A percentile compares a stretch with the other conserved stretches of the same genome.
Conservation (phyloP, 1,140 invertebrate genomes). For the Drosophila leontia region DNA sequence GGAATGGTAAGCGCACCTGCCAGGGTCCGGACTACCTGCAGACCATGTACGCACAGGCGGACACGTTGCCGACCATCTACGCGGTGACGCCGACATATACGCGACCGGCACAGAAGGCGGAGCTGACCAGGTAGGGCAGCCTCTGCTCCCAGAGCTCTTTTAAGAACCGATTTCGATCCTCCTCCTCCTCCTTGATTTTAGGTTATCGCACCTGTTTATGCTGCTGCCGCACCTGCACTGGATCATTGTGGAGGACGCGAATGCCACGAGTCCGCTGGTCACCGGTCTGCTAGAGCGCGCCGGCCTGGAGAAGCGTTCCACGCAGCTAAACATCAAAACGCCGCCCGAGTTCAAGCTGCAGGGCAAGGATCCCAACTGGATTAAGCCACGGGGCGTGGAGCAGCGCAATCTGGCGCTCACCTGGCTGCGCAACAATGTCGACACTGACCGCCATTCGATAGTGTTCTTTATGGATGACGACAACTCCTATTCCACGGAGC, state of each 20-base stretch:
- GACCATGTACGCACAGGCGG: slow-evolving; percentile 81
- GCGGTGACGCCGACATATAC: slow-evolving; percentile 97
- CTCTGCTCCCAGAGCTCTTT: neutral
- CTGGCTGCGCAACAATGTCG: slow-evolving; percentile 92
- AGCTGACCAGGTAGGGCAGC: slow-evolving; percentile 90
- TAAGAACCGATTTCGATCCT: too few species aligned
- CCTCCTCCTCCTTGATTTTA: slow-evolving; percentile 45
- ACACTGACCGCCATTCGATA: slow-evolving; percentile 88
- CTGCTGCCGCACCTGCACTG: slow-evolving; percentile 96
- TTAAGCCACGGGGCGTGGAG: slow-evolving; percentile 96
- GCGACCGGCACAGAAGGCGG: slow-evolving; percentile 96
- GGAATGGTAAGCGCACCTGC: slow-evolving; percentile 74
- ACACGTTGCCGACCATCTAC: slow-evolving; percentile 90
- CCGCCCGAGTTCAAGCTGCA: slow-evolving; percentile 89
- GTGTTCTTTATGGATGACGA: slow-evolving; percentile 99
- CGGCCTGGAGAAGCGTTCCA: slow-evolving; percentile 68
- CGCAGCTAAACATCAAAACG: slow-evolving; percentile 83
- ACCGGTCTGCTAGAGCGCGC: slow-evolving; percentile 91
- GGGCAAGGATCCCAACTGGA: slow-evolving; percentile 92
- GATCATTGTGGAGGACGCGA: slow-evolving; percentile 97
- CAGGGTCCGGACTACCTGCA: slow-evolving; percentile 73
- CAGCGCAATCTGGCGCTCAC: slow-evolving; percentile 96
- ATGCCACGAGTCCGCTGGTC: slow-evolving; percentile 91
- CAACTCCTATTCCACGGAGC: slow-evolving; percentile 92
- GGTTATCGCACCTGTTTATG: slow-evolving; percentile 95